phyloP scores from a whole-genome alignment of 2,888 invertebrate species.

The Eristalis pertinax region DNA sequence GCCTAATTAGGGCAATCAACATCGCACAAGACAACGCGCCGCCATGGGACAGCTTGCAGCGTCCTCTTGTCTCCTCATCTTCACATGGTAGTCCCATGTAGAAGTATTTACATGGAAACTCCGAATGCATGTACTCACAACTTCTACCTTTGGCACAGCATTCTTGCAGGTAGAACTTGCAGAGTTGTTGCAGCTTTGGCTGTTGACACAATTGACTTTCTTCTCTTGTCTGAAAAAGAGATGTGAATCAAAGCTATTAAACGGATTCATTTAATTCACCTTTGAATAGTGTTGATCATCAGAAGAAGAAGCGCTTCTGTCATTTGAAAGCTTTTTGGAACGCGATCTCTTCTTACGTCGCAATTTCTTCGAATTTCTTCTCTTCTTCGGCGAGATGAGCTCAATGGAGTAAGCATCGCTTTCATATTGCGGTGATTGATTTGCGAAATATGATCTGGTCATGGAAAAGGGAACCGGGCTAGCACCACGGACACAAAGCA shows the following conservation, averaged over 20 bases:
- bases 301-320: background rate
- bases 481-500: conserved; percentile 64
- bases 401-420: conserved; percentile 14
- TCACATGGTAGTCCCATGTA: conserved; percentile 53
- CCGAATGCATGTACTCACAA: conserved; percentile 66
- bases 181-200: conserved; percentile 47
- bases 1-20: conserved; percentile 28
- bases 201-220: background rate
- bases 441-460: conserved; percentile 6
- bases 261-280: background rate
- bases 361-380: conserved; percentile 15
- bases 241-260: background rate
- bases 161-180: conserved; percentile 55
- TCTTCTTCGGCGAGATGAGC: conserved; percentile 23
- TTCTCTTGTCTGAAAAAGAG: conserved; percentile 7
- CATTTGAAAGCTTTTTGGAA: conserved; percentile 16
- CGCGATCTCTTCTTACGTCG: conserved; percentile 19
- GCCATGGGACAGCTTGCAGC: conserved; percentile 52
- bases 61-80: conserved; percentile 11
- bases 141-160: conserved; percentile 34
- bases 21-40: conserved; percentile 41
- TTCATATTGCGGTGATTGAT: conserved; percentile 23
- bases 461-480: conserved; percentile 28
- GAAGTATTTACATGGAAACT: conserved; percentile 63
- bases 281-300: conserved; percentile 26